phyloP scores from a whole-genome alignment of 1,140 invertebrate genomes.

The Teleogryllus occipitalis region DNA sequence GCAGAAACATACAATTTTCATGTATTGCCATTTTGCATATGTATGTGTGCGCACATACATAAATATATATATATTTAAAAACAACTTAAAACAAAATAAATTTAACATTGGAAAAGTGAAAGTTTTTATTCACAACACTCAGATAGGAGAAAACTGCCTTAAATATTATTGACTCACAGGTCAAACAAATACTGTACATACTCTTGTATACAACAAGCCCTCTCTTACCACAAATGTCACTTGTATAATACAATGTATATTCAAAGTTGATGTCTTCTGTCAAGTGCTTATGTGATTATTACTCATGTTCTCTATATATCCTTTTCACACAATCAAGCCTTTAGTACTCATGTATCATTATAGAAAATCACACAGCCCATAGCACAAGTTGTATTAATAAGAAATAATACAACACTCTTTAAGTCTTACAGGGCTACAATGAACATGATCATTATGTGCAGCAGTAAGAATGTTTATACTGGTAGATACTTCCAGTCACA shows the following conservation, averaged over 20 bases:
- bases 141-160: neutral
- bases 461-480: neutral
- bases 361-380: neutral
- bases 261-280: too few species aligned
- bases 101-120: slow-evolving; percentile 5
- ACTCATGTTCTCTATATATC: too few species aligned
- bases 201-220: neutral
- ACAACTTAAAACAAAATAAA: slow-evolving; percentile 6
- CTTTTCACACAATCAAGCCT: too few species aligned
- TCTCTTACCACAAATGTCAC: neutral
- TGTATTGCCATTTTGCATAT: neutral
- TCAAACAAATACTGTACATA: slow-evolving; percentile 5
- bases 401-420: neutral
- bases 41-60: neutral
- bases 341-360: neutral
- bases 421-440: neutral
- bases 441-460: neutral
- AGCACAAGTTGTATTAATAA: neutral
- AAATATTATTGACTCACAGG: neutral
- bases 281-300: too few species aligned
- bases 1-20: neutral
- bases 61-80: neutral
- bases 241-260: too few species aligned
- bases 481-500: neutral
- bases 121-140: slow-evolving; percentile 1